phyloP scores from a whole-genome alignment of 2,113 vertebrate species.

The Pandion haliaetus region DNA sequence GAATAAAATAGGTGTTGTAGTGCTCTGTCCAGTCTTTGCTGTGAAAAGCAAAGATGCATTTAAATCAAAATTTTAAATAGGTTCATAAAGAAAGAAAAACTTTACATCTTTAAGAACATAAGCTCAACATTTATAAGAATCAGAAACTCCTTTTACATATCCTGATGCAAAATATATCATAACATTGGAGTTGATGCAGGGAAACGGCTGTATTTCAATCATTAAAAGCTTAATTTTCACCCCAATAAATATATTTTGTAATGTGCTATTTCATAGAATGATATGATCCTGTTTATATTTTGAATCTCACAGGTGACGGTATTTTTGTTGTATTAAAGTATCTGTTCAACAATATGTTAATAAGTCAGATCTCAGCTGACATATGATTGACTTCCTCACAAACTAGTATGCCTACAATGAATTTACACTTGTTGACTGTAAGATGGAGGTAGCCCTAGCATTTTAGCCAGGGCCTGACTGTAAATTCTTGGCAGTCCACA shows the following conservation, averaged over 20 bases:
- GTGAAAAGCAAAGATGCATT: neutral
- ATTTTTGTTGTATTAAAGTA: neutral
- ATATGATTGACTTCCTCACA: neutral
- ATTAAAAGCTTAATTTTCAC: neutral
- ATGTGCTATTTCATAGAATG: neutral
- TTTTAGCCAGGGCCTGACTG: neutral
- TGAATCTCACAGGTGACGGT: neutral
- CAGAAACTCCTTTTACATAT: neutral
- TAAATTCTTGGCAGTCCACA: neutral
- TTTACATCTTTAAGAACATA: neutral
- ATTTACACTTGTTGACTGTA: neutral
- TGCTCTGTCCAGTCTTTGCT: neutral
- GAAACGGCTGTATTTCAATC: neutral
- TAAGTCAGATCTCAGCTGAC: neutral
- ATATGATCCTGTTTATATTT: neutral
- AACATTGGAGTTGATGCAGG: neutral
- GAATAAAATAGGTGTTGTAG: neutral
- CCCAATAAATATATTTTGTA: neutral
- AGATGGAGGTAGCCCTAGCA: neutral
- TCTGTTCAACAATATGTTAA: neutral
- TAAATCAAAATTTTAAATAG: constrained; percentile 14
- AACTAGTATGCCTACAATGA: neutral
- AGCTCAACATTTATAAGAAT: neutral
- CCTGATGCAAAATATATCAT: neutral
- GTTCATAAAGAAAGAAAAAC: neutral